Base-by-base conservation (phyloP, 2,113 vertebrate genomes). In the Aythya baeri region DNA sequence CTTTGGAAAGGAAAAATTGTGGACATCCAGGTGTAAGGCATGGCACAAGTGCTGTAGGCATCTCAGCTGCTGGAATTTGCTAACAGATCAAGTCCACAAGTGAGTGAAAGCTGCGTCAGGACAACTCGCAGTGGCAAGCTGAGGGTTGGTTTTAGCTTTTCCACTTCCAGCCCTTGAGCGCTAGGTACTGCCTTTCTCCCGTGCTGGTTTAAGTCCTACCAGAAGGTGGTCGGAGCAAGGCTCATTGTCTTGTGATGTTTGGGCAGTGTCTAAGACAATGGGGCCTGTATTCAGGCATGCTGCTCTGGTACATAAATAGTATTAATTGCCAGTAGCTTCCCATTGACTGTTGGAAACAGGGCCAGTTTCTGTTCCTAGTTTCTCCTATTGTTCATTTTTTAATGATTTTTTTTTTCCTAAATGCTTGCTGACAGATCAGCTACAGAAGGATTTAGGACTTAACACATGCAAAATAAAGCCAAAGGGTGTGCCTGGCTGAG, bases 261-360 rank as follows among this genome's bases (percentile, higher is more conserved):
- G 65, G 80, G 50, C 6, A 8, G 23, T 34, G 57, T 43, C 3
- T 4, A 25, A 81, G 73, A 67, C 86, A 72, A 36, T 65, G 65
- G 81, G 76, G 32, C 90, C 86, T 5, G 1, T 2, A 1, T 38
- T 63, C 1, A 0, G 41, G 31, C 10, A 1, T 18, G 16, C 55
- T 59, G 3, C 66, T 86, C 59, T 7, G 43, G 31, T 89, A 59
- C 79, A 62, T 72, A 91, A 94, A 91, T 92, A 81, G 80, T 76
- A 62, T 85, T 80, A 86, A 73, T 89, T 93, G 82, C 67, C 82
- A 80, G 61, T 67, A 70, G 75, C 94, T 90, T 95, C 83, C 94
- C 58, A 27, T 38, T 75, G 86, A 62, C 73, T 75, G 73, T 32
- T 49, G 34, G 70, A 66, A 92, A 65, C 80, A 61, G 23, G 49